Conservation (phyloP, 2,113 vertebrate genomes). For the Blennius ocellaris region DNA sequence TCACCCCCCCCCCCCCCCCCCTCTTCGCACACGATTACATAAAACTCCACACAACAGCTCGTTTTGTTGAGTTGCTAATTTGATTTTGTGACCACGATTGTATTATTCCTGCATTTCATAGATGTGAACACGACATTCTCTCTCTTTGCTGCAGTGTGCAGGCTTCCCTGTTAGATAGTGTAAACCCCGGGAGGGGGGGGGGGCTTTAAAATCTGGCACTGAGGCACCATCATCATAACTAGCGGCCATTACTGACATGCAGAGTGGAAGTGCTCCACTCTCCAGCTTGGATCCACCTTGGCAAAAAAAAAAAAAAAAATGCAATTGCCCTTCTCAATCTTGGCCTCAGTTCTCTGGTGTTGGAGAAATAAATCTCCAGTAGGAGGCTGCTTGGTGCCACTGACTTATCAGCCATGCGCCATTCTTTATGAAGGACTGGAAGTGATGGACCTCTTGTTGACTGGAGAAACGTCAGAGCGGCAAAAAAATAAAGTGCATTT, state of each 20-base stretch:
- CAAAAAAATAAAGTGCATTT: slow-evolving; percentile 20
- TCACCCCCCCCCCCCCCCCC: too few species aligned
- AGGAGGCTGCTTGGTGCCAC: slow-evolving; percentile 37
- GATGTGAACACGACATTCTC: neutral
- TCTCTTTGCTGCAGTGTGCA: slow-evolving; percentile 5
- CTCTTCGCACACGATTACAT: neutral
- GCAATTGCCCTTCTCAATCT: slow-evolving; percentile 37
- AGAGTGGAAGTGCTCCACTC: slow-evolving; percentile 39
- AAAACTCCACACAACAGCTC: slow-evolving; percentile 16
- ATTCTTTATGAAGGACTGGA: slow-evolving; percentile 45
- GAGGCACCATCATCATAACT: slow-evolving; percentile 11
- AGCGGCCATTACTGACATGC: slow-evolving; percentile 28
- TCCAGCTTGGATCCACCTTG: slow-evolving; percentile 33
- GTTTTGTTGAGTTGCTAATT: slow-evolving; percentile 3
- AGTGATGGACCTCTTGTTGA: slow-evolving; percentile 36
- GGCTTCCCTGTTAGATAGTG: neutral
- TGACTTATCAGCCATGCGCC: slow-evolving; percentile 60
- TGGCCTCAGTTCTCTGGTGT: slow-evolving; percentile 40
- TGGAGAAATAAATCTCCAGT: slow-evolving; percentile 61
- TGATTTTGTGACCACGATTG: slow-evolving; percentile 14
- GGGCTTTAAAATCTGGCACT: slow-evolving; percentile 17
- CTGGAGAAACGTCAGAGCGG: slow-evolving; percentile 16
- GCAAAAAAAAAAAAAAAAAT: slow-evolving; percentile 22
- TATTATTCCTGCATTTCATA: neutral
- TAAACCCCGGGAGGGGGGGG: neutral